A percentile compares a stretch with the other conserved stretches of the same genome.
Evolutionary conservation across 2,113 vertebrate species (phyloP).

Genomic region (Heteronetta atricapilla): DNA sequence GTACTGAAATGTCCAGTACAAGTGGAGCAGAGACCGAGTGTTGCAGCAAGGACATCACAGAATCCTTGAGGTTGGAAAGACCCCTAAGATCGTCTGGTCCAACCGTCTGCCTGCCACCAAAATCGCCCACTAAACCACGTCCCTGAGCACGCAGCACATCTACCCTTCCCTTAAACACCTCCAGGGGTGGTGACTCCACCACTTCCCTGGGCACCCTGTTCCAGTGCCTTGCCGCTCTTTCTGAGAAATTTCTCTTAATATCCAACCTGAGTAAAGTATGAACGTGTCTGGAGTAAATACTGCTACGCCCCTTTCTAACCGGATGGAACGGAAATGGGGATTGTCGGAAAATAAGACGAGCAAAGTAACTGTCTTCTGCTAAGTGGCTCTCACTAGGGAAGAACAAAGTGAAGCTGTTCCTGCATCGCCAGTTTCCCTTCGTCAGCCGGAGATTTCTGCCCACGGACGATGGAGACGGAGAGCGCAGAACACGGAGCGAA

Average conservation of each 20-base stretch:
- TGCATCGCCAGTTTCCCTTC: background rate
- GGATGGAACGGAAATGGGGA: background rate
- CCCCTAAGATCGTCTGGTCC: too few relatives aligned
- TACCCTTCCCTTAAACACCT: too few relatives aligned
- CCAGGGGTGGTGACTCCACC: too few relatives aligned
- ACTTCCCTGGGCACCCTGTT: too few relatives aligned
- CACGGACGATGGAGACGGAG: background rate
- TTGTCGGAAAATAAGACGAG: background rate
- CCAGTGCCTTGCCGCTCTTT: too few relatives aligned
- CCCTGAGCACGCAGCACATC: too few relatives aligned
- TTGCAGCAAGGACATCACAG: background rate
- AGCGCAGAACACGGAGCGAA: fast-evolving
- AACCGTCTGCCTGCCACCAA: too few relatives aligned
- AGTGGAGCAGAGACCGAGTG: background rate
- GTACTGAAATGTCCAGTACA: background rate
- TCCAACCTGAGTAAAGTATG: background rate
- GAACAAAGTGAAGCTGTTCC: background rate
- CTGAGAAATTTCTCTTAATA: too few relatives aligned
- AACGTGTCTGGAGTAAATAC: background rate
- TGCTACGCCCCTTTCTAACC: background rate
- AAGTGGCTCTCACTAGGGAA: background rate
- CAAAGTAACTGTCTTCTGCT: background rate
- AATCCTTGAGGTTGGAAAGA: too few relatives aligned
- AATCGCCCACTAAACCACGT: too few relatives aligned
- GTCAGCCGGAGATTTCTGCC: fast-evolving